Base-by-base conservation (phyloP, 1,140 invertebrate genomes). In the Cepaea nemoralis region DNA sequence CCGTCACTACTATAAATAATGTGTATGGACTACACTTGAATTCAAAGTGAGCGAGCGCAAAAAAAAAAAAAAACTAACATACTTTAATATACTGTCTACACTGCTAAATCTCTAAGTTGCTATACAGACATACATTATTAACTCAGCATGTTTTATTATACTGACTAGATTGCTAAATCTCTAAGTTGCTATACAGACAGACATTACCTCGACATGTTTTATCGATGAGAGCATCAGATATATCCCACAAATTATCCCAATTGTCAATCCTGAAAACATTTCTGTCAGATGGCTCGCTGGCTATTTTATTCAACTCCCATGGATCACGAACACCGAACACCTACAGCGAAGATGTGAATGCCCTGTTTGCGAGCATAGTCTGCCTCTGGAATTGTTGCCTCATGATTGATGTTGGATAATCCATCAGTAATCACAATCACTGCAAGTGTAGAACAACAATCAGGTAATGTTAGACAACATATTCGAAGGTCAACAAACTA, bases 351-450 rank as follows among this genome's bases (percentile, higher is more conserved):
- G 10, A 90, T 77, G 66, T 90, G 89, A 37, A 87, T 82, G 77
- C 84, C 85, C 71, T 84, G 37, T 0, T 86, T 83, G 50, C 86
- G 87, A 10, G 88, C 77, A 14, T 76, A 67, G 14, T 84, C 45
- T 22, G 89, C 88, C 67, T 89, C 87, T 0, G 83, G 80, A 40
- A 90, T 76, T 1, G 89, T 90, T 19, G 84, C 70, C 73, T 89
- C 85, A 14, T 80, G 67, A 39, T 89, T 85, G 31, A 90, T 82
- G 37, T 89, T 89, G 1, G 89, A 90, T 42, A 87, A 71, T 37
- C 89, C 88, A 81, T 91, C 89, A 24, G 90, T 90, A 31, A 91
- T 82, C 10, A 91, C 73, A 45, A 91, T 77, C 10, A 87, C 89
- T 90, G 84, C 77, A 16, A 84, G 77, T 45, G 24, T 70, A 24